These are phyloP conservation scores for Theretra japonica DNA, from an alignment of 2,888 invertebrate genomes.

Conservation along the genomic window DNA sequence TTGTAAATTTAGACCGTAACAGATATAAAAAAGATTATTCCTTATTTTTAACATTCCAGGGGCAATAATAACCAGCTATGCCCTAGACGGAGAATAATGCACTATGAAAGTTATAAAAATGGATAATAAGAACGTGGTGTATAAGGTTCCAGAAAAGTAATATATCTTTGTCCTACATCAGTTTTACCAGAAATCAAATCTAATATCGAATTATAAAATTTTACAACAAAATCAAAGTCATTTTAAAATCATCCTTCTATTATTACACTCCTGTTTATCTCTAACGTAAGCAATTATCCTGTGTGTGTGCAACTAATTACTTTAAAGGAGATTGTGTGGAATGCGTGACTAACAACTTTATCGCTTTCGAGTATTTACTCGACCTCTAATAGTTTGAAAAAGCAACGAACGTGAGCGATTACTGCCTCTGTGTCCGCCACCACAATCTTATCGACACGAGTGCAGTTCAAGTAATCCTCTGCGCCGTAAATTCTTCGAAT, in stretches of 20 bases:
- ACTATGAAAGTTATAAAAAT: too few relatives aligned
- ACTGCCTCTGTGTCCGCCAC: neutral
- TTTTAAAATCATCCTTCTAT: neutral
- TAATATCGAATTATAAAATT: too few relatives aligned
- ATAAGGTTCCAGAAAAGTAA: neutral
- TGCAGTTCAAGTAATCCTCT: constrained; percentile 7
- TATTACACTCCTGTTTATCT: neutral
- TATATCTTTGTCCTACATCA: too few relatives aligned
- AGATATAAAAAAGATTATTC: too few relatives aligned
- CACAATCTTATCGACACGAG: constrained; percentile 11
- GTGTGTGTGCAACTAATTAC: neutral
- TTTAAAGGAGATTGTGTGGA: neutral
- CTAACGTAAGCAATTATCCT: neutral
- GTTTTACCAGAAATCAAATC: too few relatives aligned
- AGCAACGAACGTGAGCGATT: neutral
- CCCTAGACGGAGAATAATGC: too few relatives aligned
- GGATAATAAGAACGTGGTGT: too few relatives aligned
- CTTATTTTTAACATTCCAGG: too few relatives aligned
- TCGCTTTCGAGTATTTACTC: constrained; percentile 1
- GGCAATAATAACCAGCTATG: too few relatives aligned
- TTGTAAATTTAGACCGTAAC: too few relatives aligned
- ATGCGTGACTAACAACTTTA: constrained; percentile 1
- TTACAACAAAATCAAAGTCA: too few relatives aligned
- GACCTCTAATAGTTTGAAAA: constrained; percentile 3
- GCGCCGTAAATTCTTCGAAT: constrained; percentile 7